These are phyloP conservation scores for Crotalus helleri DNA, from an alignment of 2,113 vertebrate species.

Conservation along the genomic window DNA sequence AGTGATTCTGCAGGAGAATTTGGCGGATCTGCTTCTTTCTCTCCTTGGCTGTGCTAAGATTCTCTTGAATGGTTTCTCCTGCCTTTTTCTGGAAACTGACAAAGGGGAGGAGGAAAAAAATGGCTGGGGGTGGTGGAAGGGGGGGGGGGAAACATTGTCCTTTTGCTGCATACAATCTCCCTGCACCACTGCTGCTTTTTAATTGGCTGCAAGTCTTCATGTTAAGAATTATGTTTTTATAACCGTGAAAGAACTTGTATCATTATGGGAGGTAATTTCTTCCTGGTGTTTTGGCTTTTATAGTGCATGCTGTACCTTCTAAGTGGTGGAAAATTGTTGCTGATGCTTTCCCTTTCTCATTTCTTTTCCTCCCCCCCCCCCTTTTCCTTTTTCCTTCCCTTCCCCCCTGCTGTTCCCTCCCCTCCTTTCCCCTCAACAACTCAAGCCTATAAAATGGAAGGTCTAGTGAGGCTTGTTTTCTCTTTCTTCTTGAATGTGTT, in stretches of 20 bases:
- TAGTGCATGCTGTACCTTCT: background rate
- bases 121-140: background rate
- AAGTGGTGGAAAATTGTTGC: background rate
- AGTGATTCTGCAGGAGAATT: background rate
- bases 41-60: background rate
- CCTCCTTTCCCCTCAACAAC: background rate
- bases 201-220: background rate
- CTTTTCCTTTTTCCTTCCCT: too few species aligned
- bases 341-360: background rate
- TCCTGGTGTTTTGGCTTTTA: background rate
- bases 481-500: background rate
- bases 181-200: conserved; percentile 17
- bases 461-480: background rate
- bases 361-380: background rate
- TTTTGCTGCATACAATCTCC: background rate
- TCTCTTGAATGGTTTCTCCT: background rate
- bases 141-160: background rate
- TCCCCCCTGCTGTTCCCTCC: background rate
- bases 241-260: background rate
- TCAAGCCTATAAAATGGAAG: background rate
- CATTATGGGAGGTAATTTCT: background rate
- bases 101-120: background rate
- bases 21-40: background rate
- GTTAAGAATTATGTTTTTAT: background rate
- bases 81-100: conserved; percentile 2